Conservation (phyloP, 2,888 invertebrate genomes). For the Drosophila cognata region DNA sequence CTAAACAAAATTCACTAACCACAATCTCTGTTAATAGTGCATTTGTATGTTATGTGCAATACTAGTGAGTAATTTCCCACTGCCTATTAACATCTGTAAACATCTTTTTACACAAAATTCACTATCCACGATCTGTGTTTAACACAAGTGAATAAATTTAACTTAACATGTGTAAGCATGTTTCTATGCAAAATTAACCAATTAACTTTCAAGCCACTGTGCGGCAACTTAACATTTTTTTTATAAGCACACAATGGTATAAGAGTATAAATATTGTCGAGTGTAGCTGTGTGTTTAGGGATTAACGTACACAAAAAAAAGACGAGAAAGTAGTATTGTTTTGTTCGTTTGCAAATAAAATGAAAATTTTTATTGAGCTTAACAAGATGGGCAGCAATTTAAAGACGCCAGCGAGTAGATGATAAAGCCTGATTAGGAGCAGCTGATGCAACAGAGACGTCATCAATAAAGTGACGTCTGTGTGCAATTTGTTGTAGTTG, state of each 20-base stretch:
- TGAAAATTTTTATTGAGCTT: conserved; percentile 62
- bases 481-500: conserved; percentile 30
- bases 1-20: not conserved
- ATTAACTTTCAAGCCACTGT: conserved; percentile 31
- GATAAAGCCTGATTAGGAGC: conserved; percentile 39
- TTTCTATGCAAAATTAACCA: not conserved
- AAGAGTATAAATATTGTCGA: conserved; percentile 16
- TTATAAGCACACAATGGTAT: conserved; percentile 17
- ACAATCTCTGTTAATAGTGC: not conserved
- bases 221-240: conserved; percentile 25
- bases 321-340: conserved; percentile 40
- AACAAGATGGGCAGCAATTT: conserved; percentile 61
- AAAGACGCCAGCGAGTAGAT: conserved; percentile 46
- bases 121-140: not conserved
- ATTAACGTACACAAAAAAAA: conserved; percentile 36
- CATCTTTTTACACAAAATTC: no score
- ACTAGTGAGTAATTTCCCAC: no score
- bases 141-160: not conserved
- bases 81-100: no score
- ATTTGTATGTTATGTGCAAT: not conserved
- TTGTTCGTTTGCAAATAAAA: conserved; percentile 62
- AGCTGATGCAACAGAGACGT: not conserved
- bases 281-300: conserved; percentile 22
- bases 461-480: conserved; percentile 25
- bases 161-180: not conserved